Base-by-base conservation (phyloP, 2,888 invertebrate genomes). In the Baronia brevicornis region DNA sequence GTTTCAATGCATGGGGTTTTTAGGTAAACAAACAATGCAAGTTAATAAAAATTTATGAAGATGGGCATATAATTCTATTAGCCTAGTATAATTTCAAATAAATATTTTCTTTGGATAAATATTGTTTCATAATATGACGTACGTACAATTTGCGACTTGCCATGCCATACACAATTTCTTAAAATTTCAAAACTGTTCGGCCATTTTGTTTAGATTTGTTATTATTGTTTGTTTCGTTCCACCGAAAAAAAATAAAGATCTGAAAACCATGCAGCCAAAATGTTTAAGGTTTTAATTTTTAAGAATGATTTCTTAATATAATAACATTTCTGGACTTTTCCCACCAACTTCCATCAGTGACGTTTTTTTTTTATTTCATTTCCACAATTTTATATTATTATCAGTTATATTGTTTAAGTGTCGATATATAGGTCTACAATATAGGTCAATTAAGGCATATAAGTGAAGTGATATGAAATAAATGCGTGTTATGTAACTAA, bases 121-220 rank as follows among this genome's bases (percentile, higher is more conserved):
- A 23, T 8, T 19, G 31, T 12, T 3, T 23, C n/a, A 8, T 4
- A 10, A 14, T 24, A 25, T 14, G 9, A 36, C 23, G 13, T 36
- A 36, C 36, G 28, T 31, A 28, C 15, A 28, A 19, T 14, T 12
- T 19, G 12, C 10, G 56, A n/a, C n/a, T n/a, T n/a, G 51, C 57
- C 33, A 30, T 36, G 38, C 23, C 37, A 50, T 58, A 51, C 54
- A 60, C 54, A 53, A 61, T 51, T 46, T 57, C 54, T 55, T 50
- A 48, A 60, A 55, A 63, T 57, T 60, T 60, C 51, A 60, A 41
- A 57, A 60, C 51, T 41, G 42, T 54, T 64, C 75, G 56, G 75
- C 75, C 75, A 77, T 77, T 75, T 77, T 75, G 75, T 74, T 70
- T 66, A 58, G 59, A 59, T 62, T 51, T 39, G 51, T 47, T 47